Conservation (phyloP, 2,888 invertebrate genomes). For the Perizoma affinitatum region DNA sequence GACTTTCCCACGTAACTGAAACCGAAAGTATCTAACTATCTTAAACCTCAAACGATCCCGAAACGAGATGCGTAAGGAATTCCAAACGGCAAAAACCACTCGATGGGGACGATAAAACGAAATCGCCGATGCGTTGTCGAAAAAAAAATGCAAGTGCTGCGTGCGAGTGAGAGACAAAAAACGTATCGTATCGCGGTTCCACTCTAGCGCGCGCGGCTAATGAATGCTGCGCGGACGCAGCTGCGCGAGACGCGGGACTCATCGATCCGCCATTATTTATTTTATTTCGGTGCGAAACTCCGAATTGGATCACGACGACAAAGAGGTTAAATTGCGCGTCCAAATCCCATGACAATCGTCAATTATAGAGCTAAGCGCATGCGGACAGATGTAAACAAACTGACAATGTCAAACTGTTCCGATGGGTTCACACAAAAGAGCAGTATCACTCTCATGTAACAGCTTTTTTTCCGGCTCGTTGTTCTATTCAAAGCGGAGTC, state of each 20-base stretch:
- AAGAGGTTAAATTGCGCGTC: constrained; percentile 82
- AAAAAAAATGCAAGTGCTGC: constrained; percentile 78
- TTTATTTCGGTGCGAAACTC: constrained; percentile 80
- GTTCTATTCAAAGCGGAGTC: constrained; percentile 31
- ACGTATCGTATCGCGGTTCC: constrained; percentile 80
- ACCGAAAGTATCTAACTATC: constrained; percentile 49
- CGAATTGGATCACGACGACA: constrained; percentile 80
- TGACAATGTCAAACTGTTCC: constrained; percentile 56
- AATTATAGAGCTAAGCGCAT: constrained; percentile 69
- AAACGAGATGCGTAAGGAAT: constrained; percentile 78
- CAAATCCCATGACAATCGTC: constrained; percentile 79
- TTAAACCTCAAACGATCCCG: constrained; percentile 63
- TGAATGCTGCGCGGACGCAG: constrained; percentile 76
- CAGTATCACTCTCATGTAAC: constrained; percentile 27
- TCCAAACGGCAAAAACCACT: constrained; percentile 78
- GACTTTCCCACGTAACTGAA: constrained; percentile 49
- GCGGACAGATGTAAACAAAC: constrained; percentile 80
- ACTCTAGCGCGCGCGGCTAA: constrained; percentile 79
- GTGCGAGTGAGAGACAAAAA: constrained; percentile 81
- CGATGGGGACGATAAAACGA: constrained; percentile 80
- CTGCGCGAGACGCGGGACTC: constrained; percentile 63
- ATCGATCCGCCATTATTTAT: constrained; percentile 79
- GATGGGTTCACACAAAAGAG: constrained; percentile 48
- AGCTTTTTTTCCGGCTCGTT: constrained; percentile 32
- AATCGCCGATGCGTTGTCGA: constrained; percentile 80